Base-by-base conservation (phyloP, 1,140 invertebrate species). In the Amyelois transitella region DNA sequence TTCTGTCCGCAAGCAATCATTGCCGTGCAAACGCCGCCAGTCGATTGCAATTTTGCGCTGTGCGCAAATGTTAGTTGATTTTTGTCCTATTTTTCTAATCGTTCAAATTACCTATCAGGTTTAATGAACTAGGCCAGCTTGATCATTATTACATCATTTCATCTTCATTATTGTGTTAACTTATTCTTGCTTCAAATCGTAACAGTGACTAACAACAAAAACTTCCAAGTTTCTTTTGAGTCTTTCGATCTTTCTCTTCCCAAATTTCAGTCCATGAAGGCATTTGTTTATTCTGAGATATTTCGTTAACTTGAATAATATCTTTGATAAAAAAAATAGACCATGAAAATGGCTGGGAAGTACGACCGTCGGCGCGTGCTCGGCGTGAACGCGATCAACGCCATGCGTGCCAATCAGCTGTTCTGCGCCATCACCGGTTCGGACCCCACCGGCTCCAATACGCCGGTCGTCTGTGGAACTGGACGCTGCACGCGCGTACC, bases 361-460 rank as follows among this genome's bases (percentile, higher is more conserved):
- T 86, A 83, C 61, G 64, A 83, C 59, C 71, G 60, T 28, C 68
- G 80, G 0, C 77, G 74, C 4, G 66, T 86, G 3, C 50, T 86
- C 0, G 83, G 83, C 6, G 71, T 86, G 18, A 86, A 86, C 64
- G 61, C 80, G 0, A 68, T 86, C 12, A 86, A 76, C 59, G 58
- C 83, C 4, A 86, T 86, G 83, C 71, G 83, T 0, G 83, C 83
- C 6, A 85, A 85, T 55, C 83, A 86, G 66, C 51, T 86, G 66
- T 76, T 75, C 61, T 75, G 72, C 56, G 62, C 78, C 6, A 66
- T 78, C 20, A 75, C 70, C 0, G 77, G 73, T 17, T 43, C 58
- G 0, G 78, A 86, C 50, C 80, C 83, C 0, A 43, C 48, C 1
- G 56, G 47, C 0, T 32, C 38, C 10, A 58, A 48, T 17, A 69